Evolutionary conservation across 1,140 invertebrate species (phyloP).

Genomic region (Psilanteris sp.): DNA sequence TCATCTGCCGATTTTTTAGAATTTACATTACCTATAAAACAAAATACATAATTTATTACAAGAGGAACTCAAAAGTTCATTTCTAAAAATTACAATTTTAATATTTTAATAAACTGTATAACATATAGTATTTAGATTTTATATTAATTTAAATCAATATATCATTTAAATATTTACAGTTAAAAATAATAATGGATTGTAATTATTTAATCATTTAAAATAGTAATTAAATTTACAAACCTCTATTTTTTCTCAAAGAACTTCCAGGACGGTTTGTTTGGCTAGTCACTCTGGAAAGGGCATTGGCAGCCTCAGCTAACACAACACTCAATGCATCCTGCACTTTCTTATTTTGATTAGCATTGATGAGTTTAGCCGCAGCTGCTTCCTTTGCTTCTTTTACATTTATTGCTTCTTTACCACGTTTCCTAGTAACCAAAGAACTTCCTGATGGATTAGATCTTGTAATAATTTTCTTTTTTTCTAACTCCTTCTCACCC

Average conservation of each 20-base stretch:
- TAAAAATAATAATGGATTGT: too few relatives aligned
- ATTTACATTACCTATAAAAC: slow-evolving; percentile 67
- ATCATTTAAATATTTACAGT: too few relatives aligned
- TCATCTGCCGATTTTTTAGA: slow-evolving; percentile 64
- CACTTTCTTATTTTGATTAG: slow-evolving; percentile 60
- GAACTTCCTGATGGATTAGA: slow-evolving; percentile 61
- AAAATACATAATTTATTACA: slow-evolving; percentile 11
- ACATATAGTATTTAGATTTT: too few relatives aligned
- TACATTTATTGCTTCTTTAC: slow-evolving; percentile 60
- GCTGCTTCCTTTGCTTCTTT: slow-evolving; percentile 23
- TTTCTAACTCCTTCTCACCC: slow-evolving; percentile 1
- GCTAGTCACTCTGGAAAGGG: slow-evolving; percentile 69
- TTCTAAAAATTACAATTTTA: too few relatives aligned
- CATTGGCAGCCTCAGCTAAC: slow-evolving; percentile 75
- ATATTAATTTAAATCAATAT: too few relatives aligned
- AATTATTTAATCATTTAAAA: too few relatives aligned
- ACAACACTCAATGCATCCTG: slow-evolving; percentile 74
- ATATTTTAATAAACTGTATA: too few relatives aligned
- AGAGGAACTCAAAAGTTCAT: too few relatives aligned
- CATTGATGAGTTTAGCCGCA: slow-evolving; percentile 39
- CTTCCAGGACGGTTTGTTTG: slow-evolving; percentile 50
- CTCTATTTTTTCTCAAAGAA: slow-evolving; percentile 71
- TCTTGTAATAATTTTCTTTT: slow-evolving; percentile 59
- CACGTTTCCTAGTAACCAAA: slow-evolving; percentile 66
- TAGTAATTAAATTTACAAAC: too few relatives aligned